Evolutionary conservation across 1,140 invertebrate species (phyloP), one percentile per base, ranked within the genome.

Genomic region (Drosophila parabipectinata): DNA sequence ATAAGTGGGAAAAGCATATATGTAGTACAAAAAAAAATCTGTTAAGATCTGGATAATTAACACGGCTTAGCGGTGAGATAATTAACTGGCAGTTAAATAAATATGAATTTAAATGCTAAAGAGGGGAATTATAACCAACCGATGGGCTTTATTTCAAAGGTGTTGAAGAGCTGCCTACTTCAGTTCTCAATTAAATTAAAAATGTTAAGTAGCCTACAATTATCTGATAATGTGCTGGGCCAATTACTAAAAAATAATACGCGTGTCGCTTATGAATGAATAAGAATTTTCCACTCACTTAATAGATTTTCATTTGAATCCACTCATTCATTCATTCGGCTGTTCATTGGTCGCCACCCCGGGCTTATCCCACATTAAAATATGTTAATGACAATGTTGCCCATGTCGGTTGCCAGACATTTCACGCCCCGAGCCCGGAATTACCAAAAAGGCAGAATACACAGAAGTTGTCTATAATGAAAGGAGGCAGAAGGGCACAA

Each of bases 381-480:
- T 87, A 88, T 88, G 82, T 87, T 88, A 87, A 87, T 82, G 83
- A 52, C 62, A 59, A 77, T 77, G 58, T 53, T 54, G 73, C 74
- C 63, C 14, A 18, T 44, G 41, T 44, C 8, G 14, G 41, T 12
- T 44, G 41, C 41, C 41, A 44, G 63, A 66, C 47, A 58, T 51
- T 66, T 41, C 71, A 64, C 59, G 44, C 51, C 48, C 71, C 69
- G 10, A 3, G 3, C 34, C 32, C 32, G 9, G 28, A 6, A 6
- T 8, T 8, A 34, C 8, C 3, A 34, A 34, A 10, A 34, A 34
- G 32, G 32, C 9, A 8, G 21, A 34, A 34, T 8, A 34, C 32
- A 9, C 32, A 34, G 34, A 37, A 37, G 34, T 37, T 37, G 34
- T 12, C 34, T 37, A 37, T 37, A 12, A 12, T 34, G 9, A 34